A percentile compares a stretch with the other conserved stretches of the same genome.
phyloP scores from a whole-genome alignment of 2,888 invertebrate genomes.

The Platynereis dumerilii region DNA sequence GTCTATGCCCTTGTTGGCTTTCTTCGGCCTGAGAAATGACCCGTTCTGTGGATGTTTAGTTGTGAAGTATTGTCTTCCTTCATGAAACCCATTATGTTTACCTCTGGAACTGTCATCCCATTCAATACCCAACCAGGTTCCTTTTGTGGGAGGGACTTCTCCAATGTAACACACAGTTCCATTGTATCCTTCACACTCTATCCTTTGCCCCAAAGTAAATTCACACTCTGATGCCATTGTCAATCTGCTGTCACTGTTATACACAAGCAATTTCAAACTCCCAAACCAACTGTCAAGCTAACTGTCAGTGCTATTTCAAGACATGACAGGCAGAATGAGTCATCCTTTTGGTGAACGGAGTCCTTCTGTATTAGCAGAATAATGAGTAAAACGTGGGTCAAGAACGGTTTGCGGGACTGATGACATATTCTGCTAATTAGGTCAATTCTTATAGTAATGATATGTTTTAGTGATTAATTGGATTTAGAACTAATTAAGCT shows the following conservation, averaged over 20 bases:
- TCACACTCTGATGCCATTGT: not conserved
- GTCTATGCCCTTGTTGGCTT: conserved; percentile 76
- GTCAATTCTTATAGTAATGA: too few relatives aligned
- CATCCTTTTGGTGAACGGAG: too few relatives aligned
- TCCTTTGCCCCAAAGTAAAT: conserved; percentile 23
- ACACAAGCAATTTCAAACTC: too few relatives aligned
- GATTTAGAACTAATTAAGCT: too few relatives aligned
- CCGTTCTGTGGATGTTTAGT: conserved; percentile 79
- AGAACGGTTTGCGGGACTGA: too few relatives aligned
- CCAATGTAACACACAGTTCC: conserved; percentile 79
- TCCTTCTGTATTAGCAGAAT: too few relatives aligned
- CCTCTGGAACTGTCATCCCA: conserved; percentile 91
- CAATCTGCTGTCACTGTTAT: not conserved
- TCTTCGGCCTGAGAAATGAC: conserved; percentile 85
- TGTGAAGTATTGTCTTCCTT: conserved; percentile 80
- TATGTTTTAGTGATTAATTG: too few relatives aligned
- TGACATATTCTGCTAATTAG: too few relatives aligned
- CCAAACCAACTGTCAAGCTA: too few relatives aligned
- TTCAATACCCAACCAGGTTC: conserved; percentile 90
- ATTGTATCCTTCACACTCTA: conserved; percentile 28
- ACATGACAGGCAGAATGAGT: too few relatives aligned
- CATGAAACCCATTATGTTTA: conserved; percentile 88
- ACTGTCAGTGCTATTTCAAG: too few relatives aligned
- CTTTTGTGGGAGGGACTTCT: conserved; percentile 70
- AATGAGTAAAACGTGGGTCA: too few relatives aligned